Evolutionary conservation across 1,140 invertebrate genomes (phyloP), one percentile per base, ranked within the genome.

Genomic region (Drosophila varians): DNA sequence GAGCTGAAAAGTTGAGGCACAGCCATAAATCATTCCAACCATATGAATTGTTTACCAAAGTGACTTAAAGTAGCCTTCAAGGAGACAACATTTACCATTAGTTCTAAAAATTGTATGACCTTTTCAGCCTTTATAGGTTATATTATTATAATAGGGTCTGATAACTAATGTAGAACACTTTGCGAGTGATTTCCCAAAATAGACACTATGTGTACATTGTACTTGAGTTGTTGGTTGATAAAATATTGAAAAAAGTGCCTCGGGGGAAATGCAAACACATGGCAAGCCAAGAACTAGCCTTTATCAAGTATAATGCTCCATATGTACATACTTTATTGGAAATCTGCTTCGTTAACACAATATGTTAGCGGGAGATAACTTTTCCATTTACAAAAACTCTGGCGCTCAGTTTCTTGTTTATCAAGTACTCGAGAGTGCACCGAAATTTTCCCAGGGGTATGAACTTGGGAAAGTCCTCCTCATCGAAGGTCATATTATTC

Each of bases 391-490:
- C 14, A 1, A 21, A 31, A n/a, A 16, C n/a, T 8, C 64, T 28
- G 7, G 64, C 38, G n/a, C 26, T 61, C 26, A 52, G 5, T 34
- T 66, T 52, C 26, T 11, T 46, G 16, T 56, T 25, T 11, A 62
- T 54, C 4, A 38, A 43, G 19, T 66, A 76, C 11, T 70, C 74
- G 0, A 68, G 38, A 0, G 47, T 4, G 7, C 66, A 56, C 8
- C 36, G 25, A 34, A 77, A 77, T 25, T 25, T 46, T 4, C 75
- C 74, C 21, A 42, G 25, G 0, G 75, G 75, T 31, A 56, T 52
- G 43, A 73, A 77, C 4, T 31, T 34, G n/a, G 74, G 74, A 21
- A 77, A 72, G 16, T 77, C 74, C 28, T 60, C 8, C 6, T 77
- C 75, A 11, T 51, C 25, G 12, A 77, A 31, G 11, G 49, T 56